Evolutionary conservation across 2,113 vertebrate genomes (phyloP).

Genomic region (Ascaphus truei): DNA sequence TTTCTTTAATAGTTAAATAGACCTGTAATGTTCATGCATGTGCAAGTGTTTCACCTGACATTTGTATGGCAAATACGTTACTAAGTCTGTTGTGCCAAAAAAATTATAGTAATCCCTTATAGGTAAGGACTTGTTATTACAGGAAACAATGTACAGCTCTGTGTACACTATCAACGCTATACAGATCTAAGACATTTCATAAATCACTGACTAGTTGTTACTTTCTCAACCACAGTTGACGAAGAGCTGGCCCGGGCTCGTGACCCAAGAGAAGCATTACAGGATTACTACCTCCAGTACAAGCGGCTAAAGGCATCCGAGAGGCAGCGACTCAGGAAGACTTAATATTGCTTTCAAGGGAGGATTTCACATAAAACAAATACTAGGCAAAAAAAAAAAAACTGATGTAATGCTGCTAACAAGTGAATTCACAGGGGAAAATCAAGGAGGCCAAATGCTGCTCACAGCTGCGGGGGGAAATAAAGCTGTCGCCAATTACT

Average conservation of each 20-base stretch:
- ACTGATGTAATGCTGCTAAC: background rate
- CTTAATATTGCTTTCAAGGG: slow-evolving; percentile 1
- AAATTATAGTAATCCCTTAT: too few species aligned
- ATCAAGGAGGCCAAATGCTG: background rate
- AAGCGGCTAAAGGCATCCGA: slow-evolving; percentile 25
- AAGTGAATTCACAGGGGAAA: background rate
- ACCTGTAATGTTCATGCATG: too few species aligned
- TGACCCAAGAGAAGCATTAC: slow-evolving; percentile 4
- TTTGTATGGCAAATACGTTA: too few species aligned
- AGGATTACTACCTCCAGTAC: background rate
- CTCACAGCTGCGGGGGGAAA: background rate
- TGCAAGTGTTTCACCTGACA: too few species aligned
- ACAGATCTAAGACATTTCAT: background rate
- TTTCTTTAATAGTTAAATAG: too few species aligned
- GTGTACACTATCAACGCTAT: too few species aligned
- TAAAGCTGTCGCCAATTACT: background rate
- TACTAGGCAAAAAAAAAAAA: background rate
- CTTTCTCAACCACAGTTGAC: slow-evolving; percentile 60
- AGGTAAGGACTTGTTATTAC: too few species aligned
- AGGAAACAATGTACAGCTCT: too few species aligned
- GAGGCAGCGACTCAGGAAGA: background rate
- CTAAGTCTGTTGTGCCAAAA: too few species aligned
- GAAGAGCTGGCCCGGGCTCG: slow-evolving; percentile 44
- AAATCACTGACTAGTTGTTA: background rate
- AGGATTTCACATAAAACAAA: background rate